Conservation (phyloP, 2,113 vertebrate species). For the Saimiri boliviensis region DNA sequence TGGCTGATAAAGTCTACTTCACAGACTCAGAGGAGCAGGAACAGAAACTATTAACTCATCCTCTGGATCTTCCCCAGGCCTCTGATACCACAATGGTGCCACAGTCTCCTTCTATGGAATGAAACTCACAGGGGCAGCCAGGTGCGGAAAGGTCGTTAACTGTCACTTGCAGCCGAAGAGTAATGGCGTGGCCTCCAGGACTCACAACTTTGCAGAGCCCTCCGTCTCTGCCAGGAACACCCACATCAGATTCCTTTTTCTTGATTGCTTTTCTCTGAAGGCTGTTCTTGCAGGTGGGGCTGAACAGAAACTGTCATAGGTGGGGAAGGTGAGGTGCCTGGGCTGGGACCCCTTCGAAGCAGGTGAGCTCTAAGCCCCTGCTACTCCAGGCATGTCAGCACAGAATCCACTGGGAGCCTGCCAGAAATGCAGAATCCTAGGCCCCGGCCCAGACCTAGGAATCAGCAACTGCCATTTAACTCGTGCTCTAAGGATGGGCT, state of each 20-base stretch:
- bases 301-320: rapidly evolving
- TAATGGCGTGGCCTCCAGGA: background rate
- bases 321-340: background rate
- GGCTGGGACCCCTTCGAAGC: background rate
- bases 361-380: background rate
- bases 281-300: background rate
- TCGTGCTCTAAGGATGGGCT: background rate
- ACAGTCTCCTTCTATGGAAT: background rate
- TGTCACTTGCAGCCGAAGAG: background rate
- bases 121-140: background rate
- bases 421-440: background rate
- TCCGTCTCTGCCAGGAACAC: background rate
- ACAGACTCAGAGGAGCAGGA: no score
- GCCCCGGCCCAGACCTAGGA: background rate
- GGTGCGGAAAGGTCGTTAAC: background rate
- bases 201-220: background rate
- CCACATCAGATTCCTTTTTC: background rate
- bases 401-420: background rate
- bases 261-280: background rate
- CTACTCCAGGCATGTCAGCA: background rate
- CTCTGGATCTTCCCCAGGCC: background rate
- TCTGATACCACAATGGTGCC: background rate
- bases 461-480: background rate
- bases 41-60: rapidly evolving
- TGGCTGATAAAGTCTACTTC: background rate